Evolutionary conservation across 1,140 invertebrate species (phyloP).

Genomic region (Drosophila grimshawi): DNA sequence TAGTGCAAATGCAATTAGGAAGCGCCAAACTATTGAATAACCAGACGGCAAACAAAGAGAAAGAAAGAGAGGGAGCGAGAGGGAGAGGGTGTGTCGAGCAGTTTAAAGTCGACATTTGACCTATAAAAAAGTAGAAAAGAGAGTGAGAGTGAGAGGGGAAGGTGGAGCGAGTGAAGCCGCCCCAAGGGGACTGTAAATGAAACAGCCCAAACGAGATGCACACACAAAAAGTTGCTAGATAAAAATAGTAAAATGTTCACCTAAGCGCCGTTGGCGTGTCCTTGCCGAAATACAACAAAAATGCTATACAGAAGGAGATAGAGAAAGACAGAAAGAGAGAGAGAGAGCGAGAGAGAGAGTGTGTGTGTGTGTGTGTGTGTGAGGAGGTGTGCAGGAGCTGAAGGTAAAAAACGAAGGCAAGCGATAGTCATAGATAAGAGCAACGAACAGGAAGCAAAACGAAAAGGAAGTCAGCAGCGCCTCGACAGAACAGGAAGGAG

Average conservation of each 20-base stretch:
- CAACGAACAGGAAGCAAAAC: constrained; percentile 20
- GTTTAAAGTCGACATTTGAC: constrained; percentile 38
- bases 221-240: constrained; percentile 24
- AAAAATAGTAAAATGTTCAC: constrained; percentile 45
- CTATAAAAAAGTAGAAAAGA: constrained; percentile 45
- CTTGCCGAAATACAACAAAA: constrained; percentile 64
- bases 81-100: background rate
- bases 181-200: constrained; percentile 33
- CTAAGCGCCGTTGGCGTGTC: constrained; percentile 45
- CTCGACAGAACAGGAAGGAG: constrained; percentile 3
- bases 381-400: background rate
- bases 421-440: constrained; percentile 64
- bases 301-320: background rate
- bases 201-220: constrained; percentile 60
- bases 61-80: background rate
- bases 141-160: background rate
- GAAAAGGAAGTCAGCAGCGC: constrained; percentile 28
- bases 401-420: constrained; percentile 49
- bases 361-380: background rate
- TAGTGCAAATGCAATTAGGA: constrained; percentile 79
- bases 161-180: background rate
- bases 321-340: constrained; percentile 26
- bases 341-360: background rate
- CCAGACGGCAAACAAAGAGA: constrained; percentile 27
- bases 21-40: constrained; percentile 71